Conservation (phyloP, 2,797 vertebrate genomes). For the Xenops minutus region DNA sequence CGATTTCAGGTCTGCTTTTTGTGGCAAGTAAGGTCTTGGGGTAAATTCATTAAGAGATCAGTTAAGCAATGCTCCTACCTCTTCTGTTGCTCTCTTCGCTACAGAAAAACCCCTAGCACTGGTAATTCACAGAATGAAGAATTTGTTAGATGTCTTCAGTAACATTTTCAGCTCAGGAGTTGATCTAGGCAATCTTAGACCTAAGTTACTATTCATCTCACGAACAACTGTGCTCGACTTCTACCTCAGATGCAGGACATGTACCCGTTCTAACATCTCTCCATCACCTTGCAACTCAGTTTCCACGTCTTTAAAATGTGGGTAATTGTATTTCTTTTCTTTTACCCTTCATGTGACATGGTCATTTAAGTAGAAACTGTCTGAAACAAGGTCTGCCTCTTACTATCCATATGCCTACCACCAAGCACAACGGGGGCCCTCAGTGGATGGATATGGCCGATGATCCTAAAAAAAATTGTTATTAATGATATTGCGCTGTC, state of each 20-base stretch:
- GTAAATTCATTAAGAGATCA: not conserved
- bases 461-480: not conserved
- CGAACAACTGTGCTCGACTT: not conserved
- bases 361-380: constrained; percentile 2
- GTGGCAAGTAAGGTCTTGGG: not conserved
- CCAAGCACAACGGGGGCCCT: not conserved
- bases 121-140: not conserved
- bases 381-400: constrained; percentile 4
- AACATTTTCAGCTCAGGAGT: not conserved
- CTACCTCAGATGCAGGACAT: not conserved
- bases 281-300: not conserved
- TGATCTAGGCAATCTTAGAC: not conserved
- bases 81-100: not conserved
- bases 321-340: not conserved
- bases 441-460: not conserved
- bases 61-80: not conserved
- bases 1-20: not conserved
- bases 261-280: not conserved
- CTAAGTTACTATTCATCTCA: not conserved
- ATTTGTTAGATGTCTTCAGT: not conserved
- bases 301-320: not conserved
- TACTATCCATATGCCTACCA: not conserved
- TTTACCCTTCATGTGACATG: not conserved
- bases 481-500: not conserved
- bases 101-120: not conserved